Base-by-base conservation (phyloP, 1,140 invertebrate species). In the Aphaenogaster rudis region DNA sequence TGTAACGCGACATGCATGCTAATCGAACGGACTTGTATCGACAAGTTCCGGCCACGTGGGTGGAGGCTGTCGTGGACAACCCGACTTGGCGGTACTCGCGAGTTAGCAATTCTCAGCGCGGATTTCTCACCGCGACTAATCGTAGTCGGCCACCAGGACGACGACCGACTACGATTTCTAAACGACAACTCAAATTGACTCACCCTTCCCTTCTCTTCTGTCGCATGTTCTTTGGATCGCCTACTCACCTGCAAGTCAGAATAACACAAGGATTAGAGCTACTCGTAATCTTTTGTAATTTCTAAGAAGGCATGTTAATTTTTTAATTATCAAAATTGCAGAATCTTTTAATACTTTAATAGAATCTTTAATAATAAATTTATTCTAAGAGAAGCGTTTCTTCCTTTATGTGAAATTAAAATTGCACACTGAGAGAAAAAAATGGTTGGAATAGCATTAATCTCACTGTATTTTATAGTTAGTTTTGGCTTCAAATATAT, bases 211-310 rank as follows among this genome's bases (percentile, higher is more conserved):
- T 81, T 88, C 79, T 93, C 90, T 91, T 92, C 91, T 88, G 91
- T 91, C 87, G 77, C 91, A 86, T 89, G 92, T 88, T 94, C 93
- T 93, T 94, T 93, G 86, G 93, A 87, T 79, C 89, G 91, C 90
- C 92, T 94, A 94, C 94, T 94, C 93, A 94, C 94, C 93, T 94
- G 92, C 13, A 94, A 94, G 0, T 45, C 39, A 74, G 28, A 84
- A 74, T 36, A 84, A 48, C 13, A 52, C 13, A 11, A 17, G 42
- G 4, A 63, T 84, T 76, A 82, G 69, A 67, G 39, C 45, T 6
- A 39, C 8, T 50, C 2, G 5, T 52, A 28, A 13, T 39, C 8
- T 74, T 39, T 28, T 28, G 28, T 28, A 28, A 28, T 28, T 28
- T 28, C 28, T 28, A 28, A 28, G 0, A 28, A 28, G 28, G 28